These are phyloP conservation scores for Epistrophe eligans DNA, from an alignment of 2,888 invertebrate species.

Conservation along the genomic window DNA sequence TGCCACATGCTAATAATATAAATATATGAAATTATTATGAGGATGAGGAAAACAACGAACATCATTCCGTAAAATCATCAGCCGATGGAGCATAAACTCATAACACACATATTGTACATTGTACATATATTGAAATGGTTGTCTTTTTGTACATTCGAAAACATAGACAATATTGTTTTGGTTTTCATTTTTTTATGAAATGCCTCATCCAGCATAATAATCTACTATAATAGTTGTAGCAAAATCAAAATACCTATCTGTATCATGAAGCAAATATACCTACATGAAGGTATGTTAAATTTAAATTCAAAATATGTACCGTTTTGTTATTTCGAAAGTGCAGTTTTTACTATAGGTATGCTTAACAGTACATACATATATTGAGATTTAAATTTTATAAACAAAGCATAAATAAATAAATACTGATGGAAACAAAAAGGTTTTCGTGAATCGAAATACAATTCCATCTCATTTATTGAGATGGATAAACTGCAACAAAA, in stretches of 20 bases:
- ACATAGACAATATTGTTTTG: background rate
- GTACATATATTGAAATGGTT: no score
- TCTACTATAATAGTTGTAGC: background rate
- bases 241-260: constrained; percentile 43
- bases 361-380: constrained; percentile 4
- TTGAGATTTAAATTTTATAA: constrained; percentile 53
- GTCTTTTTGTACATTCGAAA: background rate
- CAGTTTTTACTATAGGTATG: background rate
- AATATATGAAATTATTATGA: no score
- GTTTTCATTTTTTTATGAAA: background rate
- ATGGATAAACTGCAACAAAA: constrained; percentile 47
- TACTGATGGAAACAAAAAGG: constrained; percentile 17
- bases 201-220: background rate
- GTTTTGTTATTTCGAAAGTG: background rate
- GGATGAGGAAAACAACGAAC: no score
- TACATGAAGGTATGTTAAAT: background rate
- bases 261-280: background rate
- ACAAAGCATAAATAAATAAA: constrained; percentile 31
- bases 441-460: constrained; percentile 47
- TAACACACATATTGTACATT: no score
- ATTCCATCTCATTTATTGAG: constrained; percentile 41
- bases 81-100: no score
- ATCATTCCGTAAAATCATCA: no score
- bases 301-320: constrained; percentile 30
- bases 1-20: no score